Evolutionary conservation across 2,113 vertebrate genomes (phyloP), one percentile per base, ranked within the genome.

Genomic region (Nothoprocta pentlandii): DNA sequence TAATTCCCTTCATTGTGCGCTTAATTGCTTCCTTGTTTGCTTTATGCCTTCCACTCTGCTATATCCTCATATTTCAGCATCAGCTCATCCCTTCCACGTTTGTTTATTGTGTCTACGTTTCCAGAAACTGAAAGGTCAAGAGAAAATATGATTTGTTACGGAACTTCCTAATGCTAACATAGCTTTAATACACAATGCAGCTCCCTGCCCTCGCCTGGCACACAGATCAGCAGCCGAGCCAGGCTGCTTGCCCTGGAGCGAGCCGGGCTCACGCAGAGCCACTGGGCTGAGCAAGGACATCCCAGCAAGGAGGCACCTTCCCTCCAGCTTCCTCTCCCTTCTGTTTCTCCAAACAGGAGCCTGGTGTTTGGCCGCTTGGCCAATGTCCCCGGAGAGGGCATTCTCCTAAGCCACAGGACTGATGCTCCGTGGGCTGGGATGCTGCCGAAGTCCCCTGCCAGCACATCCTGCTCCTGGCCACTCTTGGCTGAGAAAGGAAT

Each of bases 11-110:
- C 85, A 59, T 95, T 94, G 89, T 90, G 44, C 64, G 6, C 83
- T 95, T 96, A 93, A 96, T 92, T 94, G 86, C 86, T 95, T 97
- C 85, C 89, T 87, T 85, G 88, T 95, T 96, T 94, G 94, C 94
- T 87, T 95, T 87, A 63, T 76, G 70, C 82, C 94, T 90, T 86
- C 91, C 83, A 76, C 83, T 82, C 92, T 23, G 59, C 91, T 86
- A 59, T 59, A 80, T 39, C 56, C 82, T 87, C 91, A 6, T 70
- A 68, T 91, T 93, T 95, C 95, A 94, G 85, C 59, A 59, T 17
- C 79, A 90, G 42, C 80, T 80, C 83, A 85, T 84, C 89, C 82
- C 90, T 87, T 94, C 80, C 80, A 23, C 14, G 2, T 79, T 84
- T 89, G 66, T 97, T 96, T 96, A 86, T 90, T 95, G 92, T 92